Conservation (phyloP, 2,113 vertebrate species). For the Pteronura brasiliensis region DNA sequence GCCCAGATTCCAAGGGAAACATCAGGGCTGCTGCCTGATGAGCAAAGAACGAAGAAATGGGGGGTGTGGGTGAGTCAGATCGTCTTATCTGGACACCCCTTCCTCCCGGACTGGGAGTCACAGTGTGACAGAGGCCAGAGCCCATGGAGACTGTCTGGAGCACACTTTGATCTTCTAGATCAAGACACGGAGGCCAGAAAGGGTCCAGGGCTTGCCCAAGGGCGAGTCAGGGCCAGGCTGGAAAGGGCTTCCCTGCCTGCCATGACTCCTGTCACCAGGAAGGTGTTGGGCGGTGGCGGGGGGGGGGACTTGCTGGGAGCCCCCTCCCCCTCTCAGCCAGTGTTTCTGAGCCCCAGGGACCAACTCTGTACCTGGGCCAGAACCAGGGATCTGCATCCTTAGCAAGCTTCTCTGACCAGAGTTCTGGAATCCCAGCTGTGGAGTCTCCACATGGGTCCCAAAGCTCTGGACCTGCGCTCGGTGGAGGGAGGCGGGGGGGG, state of each 20-base stretch:
- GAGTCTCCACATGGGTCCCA: not conserved
- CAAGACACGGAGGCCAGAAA: not conserved
- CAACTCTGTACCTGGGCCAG: not conserved
- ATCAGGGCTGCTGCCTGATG: not conserved
- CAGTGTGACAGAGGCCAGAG: not conserved
- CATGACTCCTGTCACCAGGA: not conserved
- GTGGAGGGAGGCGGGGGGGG: too few species aligned
- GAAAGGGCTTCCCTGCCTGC: not conserved
- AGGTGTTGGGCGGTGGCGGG: not conserved
- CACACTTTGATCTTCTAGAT: not conserved
- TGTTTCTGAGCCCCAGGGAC: not conserved
- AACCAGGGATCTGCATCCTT: not conserved
- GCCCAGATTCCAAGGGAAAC: not conserved
- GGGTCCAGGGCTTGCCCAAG: not conserved
- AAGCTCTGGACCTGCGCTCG: not conserved
- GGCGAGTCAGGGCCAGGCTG: not conserved
- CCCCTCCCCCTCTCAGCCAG: not conserved
- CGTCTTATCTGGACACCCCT: not conserved
- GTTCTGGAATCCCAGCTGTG: not conserved
- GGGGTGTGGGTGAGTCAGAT: too few species aligned
- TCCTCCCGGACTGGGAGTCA: not conserved
- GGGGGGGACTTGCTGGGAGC: rapidly evolving
- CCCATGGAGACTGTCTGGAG: not conserved
- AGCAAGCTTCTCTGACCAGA: not conserved
- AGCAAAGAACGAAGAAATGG: not conserved